A percentile compares a stretch with the other conserved stretches of the same genome.
phyloP scores from a whole-genome alignment of 2,797 vertebrate genomes.

The Danio albolineatus region DNA sequence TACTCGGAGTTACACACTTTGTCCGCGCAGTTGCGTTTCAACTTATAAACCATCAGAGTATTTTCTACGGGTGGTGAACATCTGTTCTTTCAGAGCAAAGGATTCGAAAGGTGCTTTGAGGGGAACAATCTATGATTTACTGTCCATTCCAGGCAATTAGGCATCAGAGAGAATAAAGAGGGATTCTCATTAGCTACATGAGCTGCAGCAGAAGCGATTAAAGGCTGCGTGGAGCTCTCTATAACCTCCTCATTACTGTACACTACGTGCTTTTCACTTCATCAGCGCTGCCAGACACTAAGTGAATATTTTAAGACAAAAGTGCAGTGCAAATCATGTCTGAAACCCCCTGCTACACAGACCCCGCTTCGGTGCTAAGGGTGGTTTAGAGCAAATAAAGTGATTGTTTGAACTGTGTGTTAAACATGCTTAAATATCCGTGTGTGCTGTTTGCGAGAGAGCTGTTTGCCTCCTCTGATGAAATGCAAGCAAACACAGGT shows the following conservation, averaged over 20 bases:
- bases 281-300: constrained; percentile 28
- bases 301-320: constrained; percentile 47
- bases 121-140: constrained; percentile 54
- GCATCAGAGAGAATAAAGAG: constrained; percentile 54
- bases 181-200: constrained; percentile 56
- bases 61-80: constrained; percentile 30
- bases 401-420: constrained; percentile 17
- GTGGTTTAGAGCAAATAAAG: constrained; percentile 18
- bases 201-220: constrained; percentile 54
- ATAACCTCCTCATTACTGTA: constrained; percentile 56
- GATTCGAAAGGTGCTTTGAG: constrained; percentile 47
- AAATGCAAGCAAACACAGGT: constrained; percentile 29
- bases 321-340: constrained; percentile 17
- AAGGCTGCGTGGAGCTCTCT: constrained; percentile 42
- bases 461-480: constrained; percentile 25
- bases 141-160: constrained; percentile 60
- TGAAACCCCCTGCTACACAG: constrained; percentile 15
- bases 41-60: constrained; percentile 33
- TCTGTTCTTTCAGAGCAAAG: constrained; percentile 33
- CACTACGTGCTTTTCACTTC: constrained; percentile 49
- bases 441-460: constrained; percentile 29
- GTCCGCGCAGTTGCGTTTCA: constrained; percentile 16
- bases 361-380: not conserved
- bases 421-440: constrained; percentile 34
- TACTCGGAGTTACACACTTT: not conserved